These are phyloP conservation scores for Verasper variegatus DNA, from an alignment of 2,113 vertebrate species.

Conservation along the genomic window DNA sequence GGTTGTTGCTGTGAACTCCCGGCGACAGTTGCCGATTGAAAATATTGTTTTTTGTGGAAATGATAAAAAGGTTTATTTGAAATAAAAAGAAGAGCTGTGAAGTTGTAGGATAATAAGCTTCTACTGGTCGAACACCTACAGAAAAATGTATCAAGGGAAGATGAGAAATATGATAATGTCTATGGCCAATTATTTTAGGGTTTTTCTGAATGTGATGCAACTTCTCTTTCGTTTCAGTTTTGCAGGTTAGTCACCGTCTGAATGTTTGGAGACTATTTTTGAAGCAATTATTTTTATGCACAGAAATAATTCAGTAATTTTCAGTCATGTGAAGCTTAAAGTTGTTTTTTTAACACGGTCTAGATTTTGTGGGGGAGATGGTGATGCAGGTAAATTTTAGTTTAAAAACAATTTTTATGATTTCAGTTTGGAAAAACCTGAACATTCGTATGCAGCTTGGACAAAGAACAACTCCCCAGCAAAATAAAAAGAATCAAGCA, in stretches of 20 bases:
- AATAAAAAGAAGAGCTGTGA: constrained; percentile 10
- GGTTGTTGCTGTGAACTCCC: neutral
- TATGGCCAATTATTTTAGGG: neutral
- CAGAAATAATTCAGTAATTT: constrained; percentile 8
- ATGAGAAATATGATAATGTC: neutral
- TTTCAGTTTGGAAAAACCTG: too few relatives aligned
- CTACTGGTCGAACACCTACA: neutral
- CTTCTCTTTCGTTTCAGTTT: neutral
- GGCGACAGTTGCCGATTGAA: neutral
- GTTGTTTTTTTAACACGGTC: neutral
- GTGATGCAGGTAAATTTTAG: neutral
- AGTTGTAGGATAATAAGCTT: neutral
- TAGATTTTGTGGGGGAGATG: neutral
- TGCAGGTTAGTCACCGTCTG: neutral
- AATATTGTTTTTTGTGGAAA: neutral
- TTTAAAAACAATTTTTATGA: too few relatives aligned
- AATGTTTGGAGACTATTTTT: neutral
- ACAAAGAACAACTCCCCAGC: neutral
- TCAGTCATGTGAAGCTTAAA: neutral
- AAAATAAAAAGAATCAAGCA: neutral
- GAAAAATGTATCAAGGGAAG: neutral
- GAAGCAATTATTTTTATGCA: neutral
- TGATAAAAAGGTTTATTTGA: constrained; percentile 7
- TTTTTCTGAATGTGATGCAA: neutral
- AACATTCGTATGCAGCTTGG: neutral